A percentile compares a stretch with the other conserved stretches of the same genome.
Evolutionary conservation across 1,140 invertebrate species (phyloP).

Genomic region (Drosophila willistoni): DNA sequence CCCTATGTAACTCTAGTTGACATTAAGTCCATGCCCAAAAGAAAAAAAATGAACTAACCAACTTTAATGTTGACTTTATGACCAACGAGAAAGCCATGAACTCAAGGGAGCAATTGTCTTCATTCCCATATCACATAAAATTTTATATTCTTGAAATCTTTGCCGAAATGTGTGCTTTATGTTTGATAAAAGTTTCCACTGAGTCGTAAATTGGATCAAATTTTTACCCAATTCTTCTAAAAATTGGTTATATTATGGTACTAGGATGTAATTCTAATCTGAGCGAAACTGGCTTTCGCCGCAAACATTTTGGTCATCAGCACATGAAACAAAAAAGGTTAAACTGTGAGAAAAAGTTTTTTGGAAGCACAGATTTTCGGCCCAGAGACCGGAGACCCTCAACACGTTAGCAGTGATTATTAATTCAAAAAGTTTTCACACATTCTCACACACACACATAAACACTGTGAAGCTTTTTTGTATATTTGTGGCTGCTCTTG

Average conservation of each 20-base stretch:
- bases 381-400: slow-evolving; percentile 37
- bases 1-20: slow-evolving; percentile 15
- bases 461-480: not conserved
- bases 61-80: slow-evolving; percentile 41
- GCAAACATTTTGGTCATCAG: not conserved
- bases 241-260: not conserved
- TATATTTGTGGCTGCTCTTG: not conserved
- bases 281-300: not conserved
- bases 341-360: slow-evolving; percentile 23
- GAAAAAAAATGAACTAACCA: not conserved
- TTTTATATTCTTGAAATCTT: not conserved
- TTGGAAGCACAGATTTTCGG: slow-evolving; percentile 46
- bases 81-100: not conserved
- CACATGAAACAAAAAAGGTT: slow-evolving; percentile 1
- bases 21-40: slow-evolving; percentile 23
- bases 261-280: not conserved
- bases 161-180: not conserved
- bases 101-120: not conserved
- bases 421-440: slow-evolving; percentile 64
- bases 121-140: not conserved
- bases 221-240: not conserved
- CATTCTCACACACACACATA: slow-evolving; percentile 3
- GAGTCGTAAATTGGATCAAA: not conserved
- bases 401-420: slow-evolving; percentile 54
- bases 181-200: not conserved